These are phyloP conservation scores for Lamellibrachia columna DNA, from an alignment of 2,888 invertebrate genomes.

Conservation along the genomic window DNA sequence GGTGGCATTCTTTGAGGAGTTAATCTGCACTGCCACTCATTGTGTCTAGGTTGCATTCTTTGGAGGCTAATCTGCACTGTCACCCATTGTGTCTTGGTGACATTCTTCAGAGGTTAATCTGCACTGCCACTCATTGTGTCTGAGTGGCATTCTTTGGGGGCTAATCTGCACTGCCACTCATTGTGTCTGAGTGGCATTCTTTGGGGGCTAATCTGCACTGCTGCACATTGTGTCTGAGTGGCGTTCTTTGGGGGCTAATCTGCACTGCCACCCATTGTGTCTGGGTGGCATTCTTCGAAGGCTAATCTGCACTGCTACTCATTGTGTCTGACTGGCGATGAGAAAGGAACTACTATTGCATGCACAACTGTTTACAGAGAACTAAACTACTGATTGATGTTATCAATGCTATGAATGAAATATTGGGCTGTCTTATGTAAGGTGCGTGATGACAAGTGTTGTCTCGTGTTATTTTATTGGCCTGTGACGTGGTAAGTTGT, in stretches of 20 bases:
- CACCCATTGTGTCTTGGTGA: neutral
- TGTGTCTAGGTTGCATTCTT: neutral
- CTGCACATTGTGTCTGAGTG: neutral
- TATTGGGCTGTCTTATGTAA: conserved; percentile 6
- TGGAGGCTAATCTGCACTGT: neutral
- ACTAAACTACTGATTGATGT: neutral
- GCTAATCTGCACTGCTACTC: neutral
- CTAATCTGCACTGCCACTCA: too few relatives aligned
- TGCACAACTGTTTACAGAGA: neutral
- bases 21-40: neutral
- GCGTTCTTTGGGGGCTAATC: neutral
- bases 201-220: neutral
- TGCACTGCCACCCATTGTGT: neutral
- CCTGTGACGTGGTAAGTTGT: neutral
- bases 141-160: too few relatives aligned
- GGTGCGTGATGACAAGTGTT: neutral
- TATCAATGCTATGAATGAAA: neutral
- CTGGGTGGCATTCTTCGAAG: neutral
- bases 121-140: neutral
- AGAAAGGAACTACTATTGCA: neutral
- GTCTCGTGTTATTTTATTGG: neutral
- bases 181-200: neutral
- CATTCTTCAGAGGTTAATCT: neutral
- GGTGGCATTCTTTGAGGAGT: neutral
- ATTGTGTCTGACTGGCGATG: neutral